Percentiles rank a stretch among this genome's conserved stretches.
These are phyloP conservation scores for Anseranas semipalmata DNA, from an alignment of 2,113 vertebrate species.

Conservation along the genomic window DNA sequence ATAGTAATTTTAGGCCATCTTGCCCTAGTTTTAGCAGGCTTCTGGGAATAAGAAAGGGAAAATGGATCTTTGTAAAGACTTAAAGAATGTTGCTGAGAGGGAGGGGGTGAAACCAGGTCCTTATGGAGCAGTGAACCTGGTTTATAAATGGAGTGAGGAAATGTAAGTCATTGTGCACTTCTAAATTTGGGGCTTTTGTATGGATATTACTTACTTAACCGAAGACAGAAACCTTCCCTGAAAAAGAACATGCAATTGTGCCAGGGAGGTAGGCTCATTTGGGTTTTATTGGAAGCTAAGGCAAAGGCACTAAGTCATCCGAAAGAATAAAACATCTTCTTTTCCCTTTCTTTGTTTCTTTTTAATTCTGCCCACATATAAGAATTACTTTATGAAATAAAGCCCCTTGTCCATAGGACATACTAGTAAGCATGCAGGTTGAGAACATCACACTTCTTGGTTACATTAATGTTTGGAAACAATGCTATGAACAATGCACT, in stretches of 20 bases:
- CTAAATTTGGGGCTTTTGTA: slow-evolving; percentile 46
- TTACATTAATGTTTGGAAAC: slow-evolving; percentile 37
- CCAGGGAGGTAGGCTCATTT: neutral
- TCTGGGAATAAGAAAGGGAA: slow-evolving; percentile 67
- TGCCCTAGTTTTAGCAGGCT: slow-evolving; percentile 65
- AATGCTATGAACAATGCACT: neutral
- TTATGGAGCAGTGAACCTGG: slow-evolving; percentile 45
- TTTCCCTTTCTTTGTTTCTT: neutral
- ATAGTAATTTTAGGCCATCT: slow-evolving; percentile 55
- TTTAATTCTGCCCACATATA: neutral
- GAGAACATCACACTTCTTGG: slow-evolving; percentile 4
- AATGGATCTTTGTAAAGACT: slow-evolving; percentile 60
- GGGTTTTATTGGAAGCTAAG: neutral
- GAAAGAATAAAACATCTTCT: neutral
- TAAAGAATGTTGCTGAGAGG: slow-evolving; percentile 45
- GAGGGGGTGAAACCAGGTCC: slow-evolving; percentile 29
- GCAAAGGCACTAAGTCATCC: neutral
- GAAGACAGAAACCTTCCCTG: slow-evolving; percentile 46
- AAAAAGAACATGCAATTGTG: slow-evolving; percentile 20
- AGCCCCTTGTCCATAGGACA: neutral
- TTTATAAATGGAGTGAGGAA: slow-evolving; percentile 34
- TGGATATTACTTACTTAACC: slow-evolving; percentile 40
- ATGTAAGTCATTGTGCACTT: slow-evolving; percentile 43
- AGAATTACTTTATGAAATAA: neutral
- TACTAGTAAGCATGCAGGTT: neutral